These are phyloP conservation scores for Agriotes lineatus DNA, from an alignment of 2,888 invertebrate species.

Conservation along the genomic window DNA sequence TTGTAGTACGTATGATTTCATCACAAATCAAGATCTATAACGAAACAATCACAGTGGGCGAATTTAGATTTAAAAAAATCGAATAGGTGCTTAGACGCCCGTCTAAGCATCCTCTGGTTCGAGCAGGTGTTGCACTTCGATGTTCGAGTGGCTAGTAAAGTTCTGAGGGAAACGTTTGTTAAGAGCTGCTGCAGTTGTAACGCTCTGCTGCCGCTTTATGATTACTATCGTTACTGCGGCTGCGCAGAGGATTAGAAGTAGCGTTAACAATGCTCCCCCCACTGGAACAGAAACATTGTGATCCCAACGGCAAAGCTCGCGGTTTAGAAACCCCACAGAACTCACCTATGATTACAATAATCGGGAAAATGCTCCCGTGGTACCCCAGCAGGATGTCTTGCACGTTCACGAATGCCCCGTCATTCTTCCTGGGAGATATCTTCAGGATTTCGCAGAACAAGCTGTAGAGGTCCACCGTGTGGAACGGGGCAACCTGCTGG, in stretches of 20 bases:
- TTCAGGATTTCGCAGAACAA: conserved; percentile 73
- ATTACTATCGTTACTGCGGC: conserved; percentile 60
- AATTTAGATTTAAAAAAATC: neutral
- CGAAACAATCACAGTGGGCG: conserved; percentile 6
- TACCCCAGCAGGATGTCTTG: conserved; percentile 60
- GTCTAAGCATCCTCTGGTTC: conserved; percentile 62
- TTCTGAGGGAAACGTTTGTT: conserved; percentile 64
- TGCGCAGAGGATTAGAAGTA: conserved; percentile 60
- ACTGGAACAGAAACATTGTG: conserved; percentile 31
- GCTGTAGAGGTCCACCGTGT: conserved; percentile 75
- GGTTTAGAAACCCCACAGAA: no score
- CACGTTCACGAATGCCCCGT: conserved; percentile 67
- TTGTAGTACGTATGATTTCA: neutral
- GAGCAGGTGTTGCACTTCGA: conserved; percentile 64
- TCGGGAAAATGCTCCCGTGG: conserved; percentile 28
- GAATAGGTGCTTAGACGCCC: conserved; percentile 9
- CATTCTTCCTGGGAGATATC: conserved; percentile 66
- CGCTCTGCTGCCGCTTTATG: conserved; percentile 63
- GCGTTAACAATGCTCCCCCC: conserved; percentile 51
- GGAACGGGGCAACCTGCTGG: conserved; percentile 70
- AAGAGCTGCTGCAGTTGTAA: conserved; percentile 62
- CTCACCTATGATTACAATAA: conserved; percentile 40
- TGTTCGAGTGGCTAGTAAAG: conserved; percentile 58
- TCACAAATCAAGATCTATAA: neutral
- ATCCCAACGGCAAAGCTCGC: no score